Evolutionary conservation across 2,113 vertebrate genomes (phyloP), one percentile per base, ranked within the genome.

Genomic region (Clupea harengus): DNA sequence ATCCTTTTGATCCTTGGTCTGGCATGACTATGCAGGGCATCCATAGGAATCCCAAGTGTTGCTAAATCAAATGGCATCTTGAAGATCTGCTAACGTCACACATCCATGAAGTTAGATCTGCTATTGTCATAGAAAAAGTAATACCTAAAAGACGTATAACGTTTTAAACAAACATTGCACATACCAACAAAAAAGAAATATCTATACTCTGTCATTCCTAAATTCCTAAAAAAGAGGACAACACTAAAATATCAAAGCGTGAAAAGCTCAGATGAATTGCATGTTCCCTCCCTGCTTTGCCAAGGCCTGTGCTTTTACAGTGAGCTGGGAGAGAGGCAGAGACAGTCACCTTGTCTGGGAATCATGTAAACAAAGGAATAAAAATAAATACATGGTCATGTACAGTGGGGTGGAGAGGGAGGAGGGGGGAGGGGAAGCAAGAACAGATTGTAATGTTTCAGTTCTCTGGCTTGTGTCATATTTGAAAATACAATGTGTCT

Each of bases 21-120:
- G 11, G 64, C 46, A 9, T 83, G 84, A 87, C 84, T 91, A 92
- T 92, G 90, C 88, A 90, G 84, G 81, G 54, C 57, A 83, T 83
- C 25, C 2, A 4, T 28, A 78, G 72, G 28, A 32, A 17, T 78
- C 10, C 39, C 49, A 22, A 84, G 87, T 85, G 81, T 10, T 60
- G 47, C 80, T 45, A 52, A 86, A 89, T 89, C 82, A 78, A 87
- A 85, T 88, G 86, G 72, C 67, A 85, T 84, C 50, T 82, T 72
- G 72, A 39, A 39, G 39, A 39, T 39, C 20, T 39, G 44, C 7
- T 60, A 39, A 39, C 39, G 2, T 4, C 6, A 25, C 25, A 75
- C 32, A 57, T 54, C 4, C 72, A 45, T n/a, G 60, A 52, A 87
- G 13, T 32, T 88, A 88, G 54, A 44, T 88, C 50, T 57, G 39